Base-by-base conservation (phyloP, 2,113 vertebrate species). In the Salvelinus sp. region DNA sequence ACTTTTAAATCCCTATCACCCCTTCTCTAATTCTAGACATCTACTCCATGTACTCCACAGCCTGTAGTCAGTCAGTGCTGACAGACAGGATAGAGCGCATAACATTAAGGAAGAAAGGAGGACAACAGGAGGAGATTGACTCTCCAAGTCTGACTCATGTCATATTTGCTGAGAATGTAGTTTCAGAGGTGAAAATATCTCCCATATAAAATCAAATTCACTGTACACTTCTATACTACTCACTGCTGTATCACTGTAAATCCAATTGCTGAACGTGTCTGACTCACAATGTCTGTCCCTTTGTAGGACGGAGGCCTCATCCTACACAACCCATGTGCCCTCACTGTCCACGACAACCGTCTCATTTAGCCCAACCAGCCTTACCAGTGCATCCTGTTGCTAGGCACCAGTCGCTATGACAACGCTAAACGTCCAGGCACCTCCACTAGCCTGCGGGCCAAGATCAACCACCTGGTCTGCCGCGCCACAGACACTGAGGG, bases 401-500 rank as follows among this genome's bases (percentile, higher is more conserved):
- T 93, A 3, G 93, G 93, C 81, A 94, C 92, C 0, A 91, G 93
- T 28, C 91, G 90, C 62, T 91, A 90, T 79, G 91, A 93, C 82
- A 92, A 79, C 48, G 79, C 75, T 6, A 92, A 82, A 77, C 86
- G 80, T 22, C 82, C 89, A 22, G 82, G 79, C 47, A 93, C 92
- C 2, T 92, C 90, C 76, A 94, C 92, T 10, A 94, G 91, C 79
- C 80, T 93, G 28, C 86, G 89, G 57, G 89, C 90, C 77, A 94
- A 94, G 86, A 92, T 94, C 84, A 91, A 83, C 83, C 91, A 87
- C 83, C 80, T 94, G 12, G 91, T 94, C 76, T 72, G 87, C 85
- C 94, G 93, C 5, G 93, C 93, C 70, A 94, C 92, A 0, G 92
- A 94, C 84, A 94, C 93, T 0, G 93, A 93, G 73, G 93, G 93